phyloP scores from a whole-genome alignment of 2,797 vertebrate genomes.

The Microhierax caerulescens region DNA sequence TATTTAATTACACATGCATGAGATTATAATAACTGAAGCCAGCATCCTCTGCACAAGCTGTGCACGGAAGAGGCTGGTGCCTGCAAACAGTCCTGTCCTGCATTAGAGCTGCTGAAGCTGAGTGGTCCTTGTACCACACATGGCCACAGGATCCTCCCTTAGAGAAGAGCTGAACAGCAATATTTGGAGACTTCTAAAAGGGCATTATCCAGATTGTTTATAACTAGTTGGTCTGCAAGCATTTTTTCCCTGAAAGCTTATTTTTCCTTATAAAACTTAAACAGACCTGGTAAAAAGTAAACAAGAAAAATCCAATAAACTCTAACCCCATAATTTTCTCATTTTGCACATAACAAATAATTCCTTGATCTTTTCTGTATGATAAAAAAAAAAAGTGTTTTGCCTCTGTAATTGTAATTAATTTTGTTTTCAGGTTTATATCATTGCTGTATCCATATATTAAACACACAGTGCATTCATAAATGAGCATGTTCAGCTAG shows the following conservation, averaged over 20 bases:
- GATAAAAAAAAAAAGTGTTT: not conserved
- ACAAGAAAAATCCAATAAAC: not conserved
- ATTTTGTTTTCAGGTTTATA: not conserved
- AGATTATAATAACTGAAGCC: not conserved
- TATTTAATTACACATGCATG: fast-evolving
- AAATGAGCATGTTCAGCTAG: not conserved
- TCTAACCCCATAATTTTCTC: not conserved
- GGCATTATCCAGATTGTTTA: not conserved
- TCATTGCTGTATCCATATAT: not conserved
- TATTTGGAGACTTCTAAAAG: not conserved
- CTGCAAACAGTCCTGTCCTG: not conserved
- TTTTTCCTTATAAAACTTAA: not conserved
- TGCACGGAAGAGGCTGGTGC: fast-evolving
- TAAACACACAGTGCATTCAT: not conserved
- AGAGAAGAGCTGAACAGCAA: not conserved
- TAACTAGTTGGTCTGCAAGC: not conserved
- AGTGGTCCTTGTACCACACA: fast-evolving
- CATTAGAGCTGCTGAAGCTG: fast-evolving
- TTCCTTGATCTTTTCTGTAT: not conserved
- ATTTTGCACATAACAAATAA: not conserved
- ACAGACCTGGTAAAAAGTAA: not conserved
- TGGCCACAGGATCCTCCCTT: not conserved
- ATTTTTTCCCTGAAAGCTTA: not conserved
- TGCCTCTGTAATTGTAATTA: not conserved
- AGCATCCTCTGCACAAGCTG: fast-evolving